A percentile compares a stretch with the other conserved stretches of the same genome.
phyloP scores from a whole-genome alignment of 2,888 invertebrate species.

The Cosmopolites sordidus region DNA sequence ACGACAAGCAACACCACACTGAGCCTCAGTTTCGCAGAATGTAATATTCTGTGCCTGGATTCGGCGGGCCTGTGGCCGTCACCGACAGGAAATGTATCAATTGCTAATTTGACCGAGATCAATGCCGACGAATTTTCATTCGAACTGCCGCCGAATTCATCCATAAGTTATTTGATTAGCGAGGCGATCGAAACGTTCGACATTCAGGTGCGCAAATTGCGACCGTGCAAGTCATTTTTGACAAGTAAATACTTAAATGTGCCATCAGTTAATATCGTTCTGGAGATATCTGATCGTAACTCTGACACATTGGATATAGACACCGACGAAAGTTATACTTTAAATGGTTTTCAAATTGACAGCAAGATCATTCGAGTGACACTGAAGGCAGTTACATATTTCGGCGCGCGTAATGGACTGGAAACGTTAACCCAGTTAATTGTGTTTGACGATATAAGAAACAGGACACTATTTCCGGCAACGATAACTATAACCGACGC shows the following conservation, averaged over 20 bases:
- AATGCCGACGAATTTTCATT: constrained; percentile 10
- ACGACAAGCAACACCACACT: not conserved
- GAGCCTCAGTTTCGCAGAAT: not conserved
- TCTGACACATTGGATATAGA: constrained; percentile 5
- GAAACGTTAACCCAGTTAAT: constrained; percentile 65
- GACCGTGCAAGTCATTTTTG: constrained; percentile 11
- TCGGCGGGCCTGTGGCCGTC: constrained; percentile 21
- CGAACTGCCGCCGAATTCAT: constrained; percentile 1
- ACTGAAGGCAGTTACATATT: constrained; percentile 57
- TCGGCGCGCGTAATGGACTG: constrained; percentile 62
- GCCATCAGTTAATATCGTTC: constrained; percentile 3
- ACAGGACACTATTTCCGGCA: constrained; percentile 57
- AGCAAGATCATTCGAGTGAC: constrained; percentile 7
- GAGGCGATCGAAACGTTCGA: constrained; percentile 15
- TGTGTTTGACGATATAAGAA: constrained; percentile 59
- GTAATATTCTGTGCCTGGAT: constrained; percentile 20
- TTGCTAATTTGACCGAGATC: constrained; percentile 14
- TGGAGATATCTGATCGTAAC: constrained; percentile 13
- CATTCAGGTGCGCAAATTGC: not conserved
- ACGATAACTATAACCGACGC: constrained; percentile 62
- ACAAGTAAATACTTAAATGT: not conserved
- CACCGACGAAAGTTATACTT: constrained; percentile 14
- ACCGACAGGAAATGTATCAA: constrained; percentile 15
- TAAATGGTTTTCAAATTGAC: not conserved
- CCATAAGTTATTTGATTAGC: constrained; percentile 6